These are phyloP conservation scores for Semaprochilodus insignis DNA, from an alignment of 2,797 vertebrate species.

Conservation along the genomic window DNA sequence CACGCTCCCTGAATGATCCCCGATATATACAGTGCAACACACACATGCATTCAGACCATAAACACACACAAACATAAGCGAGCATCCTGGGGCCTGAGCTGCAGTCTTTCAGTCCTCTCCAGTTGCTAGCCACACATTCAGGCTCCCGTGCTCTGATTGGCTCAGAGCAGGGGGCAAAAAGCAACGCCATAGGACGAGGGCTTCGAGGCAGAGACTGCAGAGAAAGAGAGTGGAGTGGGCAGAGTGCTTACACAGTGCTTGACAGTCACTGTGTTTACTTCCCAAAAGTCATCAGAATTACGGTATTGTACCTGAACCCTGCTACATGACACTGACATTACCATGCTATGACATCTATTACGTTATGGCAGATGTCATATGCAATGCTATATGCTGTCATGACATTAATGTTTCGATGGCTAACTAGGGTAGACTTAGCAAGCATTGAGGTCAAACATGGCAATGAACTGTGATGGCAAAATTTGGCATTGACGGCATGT, in stretches of 20 bases:
- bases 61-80: constrained; percentile 58
- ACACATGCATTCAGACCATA: constrained; percentile 20
- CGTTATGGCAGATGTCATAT: no score
- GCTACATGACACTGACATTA: no score
- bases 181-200: constrained; percentile 66
- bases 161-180: constrained; percentile 51
- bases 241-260: not conserved
- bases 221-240: constrained; percentile 51
- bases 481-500: no score
- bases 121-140: constrained; percentile 71
- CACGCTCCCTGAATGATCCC: constrained; percentile 61
- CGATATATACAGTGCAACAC: not conserved
- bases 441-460: no score
- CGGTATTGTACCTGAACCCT: no score
- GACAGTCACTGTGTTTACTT: not conserved
- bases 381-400: no score
- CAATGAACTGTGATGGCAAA: no score
- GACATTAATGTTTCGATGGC: no score
- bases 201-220: constrained; percentile 61
- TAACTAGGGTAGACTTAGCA: no score
- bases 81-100: constrained; percentile 62
- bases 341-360: no score
- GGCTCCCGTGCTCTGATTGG: constrained; percentile 67
- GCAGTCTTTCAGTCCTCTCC: constrained; percentile 64
- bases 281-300: constrained; percentile 4